Evolutionary conservation across 2,113 vertebrate genomes (phyloP).

Genomic region (Cavia porcellus): DNA sequence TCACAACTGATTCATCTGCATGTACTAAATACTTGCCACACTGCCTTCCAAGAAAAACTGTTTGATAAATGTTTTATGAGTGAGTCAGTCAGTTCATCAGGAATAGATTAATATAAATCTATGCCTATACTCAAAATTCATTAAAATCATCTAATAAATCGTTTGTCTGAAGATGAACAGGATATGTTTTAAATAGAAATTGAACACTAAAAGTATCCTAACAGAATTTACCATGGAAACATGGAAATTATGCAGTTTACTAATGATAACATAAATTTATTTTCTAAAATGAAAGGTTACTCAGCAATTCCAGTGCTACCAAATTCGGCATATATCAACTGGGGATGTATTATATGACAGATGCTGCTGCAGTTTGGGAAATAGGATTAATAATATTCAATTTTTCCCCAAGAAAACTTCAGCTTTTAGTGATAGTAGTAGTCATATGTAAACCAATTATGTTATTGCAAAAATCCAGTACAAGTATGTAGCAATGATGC

Average conservation of each 20-base stretch:
- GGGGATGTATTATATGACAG: neutral
- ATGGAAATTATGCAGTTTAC: neutral
- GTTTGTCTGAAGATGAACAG: neutral
- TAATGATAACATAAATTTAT: neutral
- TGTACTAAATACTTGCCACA: neutral
- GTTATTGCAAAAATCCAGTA: neutral
- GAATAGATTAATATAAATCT: conserved; percentile 21
- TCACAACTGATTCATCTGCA: neutral
- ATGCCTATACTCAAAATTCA: conserved; percentile 16
- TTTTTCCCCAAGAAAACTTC: neutral
- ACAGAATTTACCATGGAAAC: neutral
- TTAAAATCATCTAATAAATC: neutral
- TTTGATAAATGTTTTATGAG: conserved; percentile 37
- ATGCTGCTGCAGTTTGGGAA: neutral
- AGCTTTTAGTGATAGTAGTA: neutral
- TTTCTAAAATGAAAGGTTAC: conserved; percentile 17
- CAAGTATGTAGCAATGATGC: neutral
- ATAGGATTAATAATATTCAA: neutral
- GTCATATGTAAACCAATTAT: neutral
- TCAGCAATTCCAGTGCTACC: neutral
- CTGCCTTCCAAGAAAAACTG: neutral
- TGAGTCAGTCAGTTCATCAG: neutral
- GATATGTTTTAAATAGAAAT: conserved; percentile 29
- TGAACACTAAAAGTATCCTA: neutral
- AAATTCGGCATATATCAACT: neutral